Base-by-base conservation (phyloP, 2,888 invertebrate species). In the Margaritifera margaritifera region DNA sequence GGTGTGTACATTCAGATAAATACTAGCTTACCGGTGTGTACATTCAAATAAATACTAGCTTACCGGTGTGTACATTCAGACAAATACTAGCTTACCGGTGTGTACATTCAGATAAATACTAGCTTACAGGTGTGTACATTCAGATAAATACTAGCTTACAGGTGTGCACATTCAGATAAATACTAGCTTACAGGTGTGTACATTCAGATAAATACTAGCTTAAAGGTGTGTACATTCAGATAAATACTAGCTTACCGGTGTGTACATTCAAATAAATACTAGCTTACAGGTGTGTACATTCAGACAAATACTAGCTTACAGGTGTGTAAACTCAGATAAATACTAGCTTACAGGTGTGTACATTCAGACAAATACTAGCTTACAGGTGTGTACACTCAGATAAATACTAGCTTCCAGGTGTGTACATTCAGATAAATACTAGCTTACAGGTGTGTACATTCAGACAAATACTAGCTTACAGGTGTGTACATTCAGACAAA, bases 101-200 rank as follows among this genome's bases (percentile, higher is more conserved):
- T 52, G 24, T 24, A 22, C 19, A 56, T 56, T 56, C 56, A 42
- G 42, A 15, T 15, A 42, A 42, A 42, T 42, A n/a, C n/a, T n/a
- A 97, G 96, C 51, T 91, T 98, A 61, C 90, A 91, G 86, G 86
- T 86, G 74, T 52, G 24, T 24, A 22, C 19, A 56, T 56, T 56
- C 56, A 42, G 42, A 15, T 15, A 42, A 42, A 42, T 42, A n/a
- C n/a, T n/a, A 97, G 96, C 51, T 91, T 98, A 61, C 90, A 91
- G 86, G 86, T 86, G 74, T 52, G 24, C 19, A 22, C 19, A 56
- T 56, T 56, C 56, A 42, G 42, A 15, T 15, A 42, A 42, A 42
- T 42, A n/a, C n/a, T n/a, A 97, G 96, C 51, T 91, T 98, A 61
- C 90, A 91, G 86, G 86, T 86, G 74, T 52, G 24, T 24, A 22